phyloP scores from a whole-genome alignment of 2,888 invertebrate species.

The Drepana falcataria region DNA sequence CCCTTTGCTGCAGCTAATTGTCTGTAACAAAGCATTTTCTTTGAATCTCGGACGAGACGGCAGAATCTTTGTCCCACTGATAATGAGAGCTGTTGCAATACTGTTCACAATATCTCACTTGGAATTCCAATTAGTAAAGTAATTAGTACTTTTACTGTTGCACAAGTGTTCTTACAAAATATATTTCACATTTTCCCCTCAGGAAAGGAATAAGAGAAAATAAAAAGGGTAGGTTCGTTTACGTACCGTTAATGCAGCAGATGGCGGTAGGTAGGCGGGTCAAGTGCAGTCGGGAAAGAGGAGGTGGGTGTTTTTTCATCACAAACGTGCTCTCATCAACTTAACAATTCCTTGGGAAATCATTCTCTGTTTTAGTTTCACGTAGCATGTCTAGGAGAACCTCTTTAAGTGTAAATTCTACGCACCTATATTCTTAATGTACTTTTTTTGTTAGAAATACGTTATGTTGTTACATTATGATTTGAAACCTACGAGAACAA shows the following conservation, averaged over 20 bases:
- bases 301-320: background rate
- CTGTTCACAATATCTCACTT: background rate
- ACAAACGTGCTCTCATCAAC: background rate
- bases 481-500: no score
- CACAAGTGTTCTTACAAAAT: background rate
- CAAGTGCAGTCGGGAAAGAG: background rate
- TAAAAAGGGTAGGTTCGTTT: background rate
- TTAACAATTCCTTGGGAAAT: slow-evolving; percentile 11
- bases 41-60: slow-evolving; percentile 36
- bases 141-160: background rate
- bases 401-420: no score
- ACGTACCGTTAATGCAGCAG: background rate
- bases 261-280: background rate
- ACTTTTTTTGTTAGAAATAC: no score
- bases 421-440: no score
- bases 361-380: no score
- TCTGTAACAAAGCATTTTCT: slow-evolving; percentile 56
- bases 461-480: no score
- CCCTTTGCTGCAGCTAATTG: slow-evolving; percentile 56
- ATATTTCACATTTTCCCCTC: background rate
- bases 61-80: slow-evolving; percentile 43
- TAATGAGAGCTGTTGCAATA: slow-evolving; percentile 41
- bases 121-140: background rate
- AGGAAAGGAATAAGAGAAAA: background rate
- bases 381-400: no score